phyloP scores from a whole-genome alignment of 2,113 vertebrate genomes.

The Colinus virginianus region DNA sequence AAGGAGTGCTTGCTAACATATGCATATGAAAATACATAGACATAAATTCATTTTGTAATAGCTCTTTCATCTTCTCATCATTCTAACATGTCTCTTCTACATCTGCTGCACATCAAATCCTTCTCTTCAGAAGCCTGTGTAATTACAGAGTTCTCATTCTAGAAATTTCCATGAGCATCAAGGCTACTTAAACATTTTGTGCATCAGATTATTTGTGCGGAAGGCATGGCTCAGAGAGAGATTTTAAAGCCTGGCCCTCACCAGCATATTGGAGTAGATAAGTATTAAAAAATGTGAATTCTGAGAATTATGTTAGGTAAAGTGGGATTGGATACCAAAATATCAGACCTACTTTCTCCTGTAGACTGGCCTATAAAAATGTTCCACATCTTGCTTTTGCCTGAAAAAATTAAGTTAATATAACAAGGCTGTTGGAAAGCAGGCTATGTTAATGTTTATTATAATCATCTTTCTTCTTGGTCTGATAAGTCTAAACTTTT shows the following conservation, averaged over 20 bases:
- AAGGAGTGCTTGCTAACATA: background rate
- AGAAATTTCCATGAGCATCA: constrained; percentile 3
- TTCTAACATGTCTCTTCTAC: background rate
- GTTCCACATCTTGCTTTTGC: background rate
- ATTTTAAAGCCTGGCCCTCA: background rate
- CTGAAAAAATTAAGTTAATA: background rate
- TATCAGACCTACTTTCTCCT: background rate
- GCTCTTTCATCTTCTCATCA: background rate
- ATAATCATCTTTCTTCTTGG: background rate
- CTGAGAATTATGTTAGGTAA: background rate
- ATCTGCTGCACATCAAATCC: background rate
- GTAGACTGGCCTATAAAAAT: background rate
- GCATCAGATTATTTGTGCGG: background rate
- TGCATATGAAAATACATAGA: background rate
- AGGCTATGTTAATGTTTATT: background rate
- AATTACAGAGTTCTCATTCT: constrained; percentile 7
- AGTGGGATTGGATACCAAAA: background rate
- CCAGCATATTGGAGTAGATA: background rate
- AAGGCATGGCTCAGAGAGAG: background rate
- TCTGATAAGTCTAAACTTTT: background rate
- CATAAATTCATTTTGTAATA: background rate
- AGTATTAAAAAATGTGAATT: background rate
- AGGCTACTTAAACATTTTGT: background rate
- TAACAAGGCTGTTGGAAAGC: background rate
- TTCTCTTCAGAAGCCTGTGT: background rate